These are phyloP conservation scores for Australoheros scitulus DNA, from an alignment of 2,113 vertebrate species.

Conservation along the genomic window DNA sequence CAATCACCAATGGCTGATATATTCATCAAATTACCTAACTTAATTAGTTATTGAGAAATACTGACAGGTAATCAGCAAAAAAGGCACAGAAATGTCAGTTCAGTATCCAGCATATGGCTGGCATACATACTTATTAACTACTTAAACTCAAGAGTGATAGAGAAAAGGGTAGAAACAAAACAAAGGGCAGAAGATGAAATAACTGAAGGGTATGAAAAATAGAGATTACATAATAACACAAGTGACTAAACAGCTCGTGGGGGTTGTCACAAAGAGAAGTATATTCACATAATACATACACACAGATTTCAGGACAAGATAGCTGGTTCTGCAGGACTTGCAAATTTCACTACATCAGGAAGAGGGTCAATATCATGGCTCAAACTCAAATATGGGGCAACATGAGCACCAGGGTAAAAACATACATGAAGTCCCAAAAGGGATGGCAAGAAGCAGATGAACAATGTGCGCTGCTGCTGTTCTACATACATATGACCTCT, in stretches of 20 bases:
- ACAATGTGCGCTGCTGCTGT: slow-evolving; percentile 11
- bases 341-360: background rate
- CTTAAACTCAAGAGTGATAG: background rate
- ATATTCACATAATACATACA: background rate
- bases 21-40: background rate
- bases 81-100: background rate
- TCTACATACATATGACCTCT: slow-evolving; percentile 21
- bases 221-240: background rate
- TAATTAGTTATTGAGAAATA: background rate
- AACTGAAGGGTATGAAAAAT: background rate
- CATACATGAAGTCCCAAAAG: slow-evolving; percentile 1
- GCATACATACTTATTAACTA: background rate
- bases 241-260: background rate
- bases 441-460: slow-evolving; percentile 6
- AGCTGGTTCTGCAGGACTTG: background rate
- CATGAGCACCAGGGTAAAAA: slow-evolving; percentile 17
- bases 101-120: background rate
- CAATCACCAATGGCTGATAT: background rate
- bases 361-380: background rate
- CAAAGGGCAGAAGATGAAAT: background rate
- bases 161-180: background rate
- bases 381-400: slow-evolving; percentile 3
- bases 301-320: background rate
- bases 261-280: background rate
- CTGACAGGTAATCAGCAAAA: background rate